Conservation (phyloP, 2,113 vertebrate genomes). For the Hydrochoerus hydrochaeris region DNA sequence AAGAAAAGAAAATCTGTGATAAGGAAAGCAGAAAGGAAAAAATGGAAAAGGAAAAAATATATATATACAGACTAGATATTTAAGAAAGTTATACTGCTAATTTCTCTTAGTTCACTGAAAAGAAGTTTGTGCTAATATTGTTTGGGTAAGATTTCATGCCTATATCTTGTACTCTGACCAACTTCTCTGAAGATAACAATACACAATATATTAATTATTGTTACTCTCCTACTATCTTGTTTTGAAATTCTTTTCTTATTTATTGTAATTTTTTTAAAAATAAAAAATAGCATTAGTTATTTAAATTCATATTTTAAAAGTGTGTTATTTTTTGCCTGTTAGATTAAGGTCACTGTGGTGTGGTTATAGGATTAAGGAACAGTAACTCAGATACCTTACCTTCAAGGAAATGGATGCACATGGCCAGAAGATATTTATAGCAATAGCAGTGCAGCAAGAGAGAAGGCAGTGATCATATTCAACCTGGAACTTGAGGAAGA, state of each 20-base stretch:
- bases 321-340: not conserved
- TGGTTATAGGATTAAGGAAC: not conserved
- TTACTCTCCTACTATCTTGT: not conserved
- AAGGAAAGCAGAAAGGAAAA: not conserved
- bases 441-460: not conserved
- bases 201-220: not conserved
- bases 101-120: not conserved
- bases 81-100: not conserved
- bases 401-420: conserved; percentile 5
- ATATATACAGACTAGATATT: not conserved
- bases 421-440: not conserved
- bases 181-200: not conserved
- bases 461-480: not conserved
- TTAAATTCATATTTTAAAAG: conserved; percentile 30
- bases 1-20: not conserved
- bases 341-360: not conserved
- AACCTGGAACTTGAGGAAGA: not conserved
- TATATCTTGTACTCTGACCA: not conserved
- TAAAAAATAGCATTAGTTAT: not conserved
- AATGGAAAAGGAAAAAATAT: not conserved
- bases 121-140: not conserved
- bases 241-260: not conserved
- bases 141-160: not conserved
- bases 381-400: not conserved
- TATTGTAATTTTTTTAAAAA: not conserved